These are phyloP conservation scores for Electrophaes corylata DNA, from an alignment of 2,888 invertebrate species.

Conservation along the genomic window DNA sequence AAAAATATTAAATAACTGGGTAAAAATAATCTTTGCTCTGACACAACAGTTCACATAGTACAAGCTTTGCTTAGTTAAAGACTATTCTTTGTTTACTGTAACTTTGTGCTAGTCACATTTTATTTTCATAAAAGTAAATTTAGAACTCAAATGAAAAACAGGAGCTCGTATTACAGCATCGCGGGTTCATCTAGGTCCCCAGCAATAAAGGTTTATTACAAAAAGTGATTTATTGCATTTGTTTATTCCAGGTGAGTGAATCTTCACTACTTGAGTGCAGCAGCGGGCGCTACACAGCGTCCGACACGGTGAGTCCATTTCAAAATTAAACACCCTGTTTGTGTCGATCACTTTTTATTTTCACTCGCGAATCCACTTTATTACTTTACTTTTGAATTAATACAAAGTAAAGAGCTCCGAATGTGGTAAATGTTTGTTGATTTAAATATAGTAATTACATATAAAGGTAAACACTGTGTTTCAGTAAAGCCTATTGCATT, in stretches of 20 bases:
- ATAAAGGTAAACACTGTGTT: no score
- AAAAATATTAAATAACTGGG: no score
- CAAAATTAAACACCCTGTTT: constrained; percentile 47
- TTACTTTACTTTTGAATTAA: neutral
- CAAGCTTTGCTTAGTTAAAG: no score
- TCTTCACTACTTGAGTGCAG: constrained; percentile 84
- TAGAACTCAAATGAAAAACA: neutral
- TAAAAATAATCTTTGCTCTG: no score
- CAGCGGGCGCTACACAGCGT: constrained; percentile 82
- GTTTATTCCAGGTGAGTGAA: constrained; percentile 80
- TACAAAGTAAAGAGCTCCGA: neutral
- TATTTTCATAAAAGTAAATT: no score
- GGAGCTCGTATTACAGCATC: neutral
- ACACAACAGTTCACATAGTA: no score
- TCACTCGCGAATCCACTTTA: constrained; percentile 1
- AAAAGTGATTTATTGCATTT: constrained; percentile 17
- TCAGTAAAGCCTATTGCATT: no score
- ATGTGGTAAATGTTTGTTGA: constrained; percentile 11
- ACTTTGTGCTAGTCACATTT: no score
- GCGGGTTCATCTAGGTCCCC: neutral
- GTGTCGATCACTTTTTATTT: constrained; percentile 33
- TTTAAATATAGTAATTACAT: neutral
- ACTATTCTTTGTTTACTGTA: no score
- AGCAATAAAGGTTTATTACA: constrained; percentile 1
- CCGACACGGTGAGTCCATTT: constrained; percentile 79